A percentile compares a stretch with the other conserved stretches of the same genome.
These are phyloP conservation scores for Drosophila greeni DNA, from an alignment of 2,888 invertebrate species.

Conservation along the genomic window DNA sequence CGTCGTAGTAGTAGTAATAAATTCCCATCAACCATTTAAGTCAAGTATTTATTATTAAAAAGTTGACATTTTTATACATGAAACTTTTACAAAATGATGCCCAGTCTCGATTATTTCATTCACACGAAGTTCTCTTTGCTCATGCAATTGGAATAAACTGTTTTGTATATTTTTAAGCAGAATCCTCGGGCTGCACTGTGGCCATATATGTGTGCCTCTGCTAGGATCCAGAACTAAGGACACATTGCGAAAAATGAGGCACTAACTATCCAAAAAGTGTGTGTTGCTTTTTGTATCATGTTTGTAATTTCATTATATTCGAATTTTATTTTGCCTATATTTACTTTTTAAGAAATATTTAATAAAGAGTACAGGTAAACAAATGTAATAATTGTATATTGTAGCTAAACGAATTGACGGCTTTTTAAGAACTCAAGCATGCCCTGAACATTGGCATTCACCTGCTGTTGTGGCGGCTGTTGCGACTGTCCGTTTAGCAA, in stretches of 20 bases:
- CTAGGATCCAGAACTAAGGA: conserved; percentile 3
- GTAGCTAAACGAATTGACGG: conserved; percentile 75
- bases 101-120: conserved; percentile 34
- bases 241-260: conserved; percentile 2
- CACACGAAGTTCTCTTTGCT: conserved; percentile 21
- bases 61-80: conserved; percentile 27
- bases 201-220: not conserved
- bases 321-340: conserved; percentile 63
- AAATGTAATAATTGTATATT: conserved; percentile 65
- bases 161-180: conserved; percentile 2
- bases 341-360: conserved; percentile 64
- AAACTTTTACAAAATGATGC: conserved; percentile 23
- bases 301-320: conserved; percentile 54
- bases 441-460: conserved; percentile 76
- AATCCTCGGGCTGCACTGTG: not conserved
- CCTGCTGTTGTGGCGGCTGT: conserved; percentile 76
- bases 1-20: conserved; percentile 22
- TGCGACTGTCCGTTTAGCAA: conserved; percentile 75
- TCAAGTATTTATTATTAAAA: conserved; percentile 34
- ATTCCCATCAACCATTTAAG: conserved; percentile 25
- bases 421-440: conserved; percentile 77
- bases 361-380: conserved; percentile 67
- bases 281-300: conserved; percentile 12
- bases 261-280: conserved; percentile 1
- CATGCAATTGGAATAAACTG: conserved; percentile 18